These are phyloP conservation scores for Imbricaverruca yamaguchii DNA, from an alignment of 2,888 invertebrate species.

Conservation along the genomic window DNA sequence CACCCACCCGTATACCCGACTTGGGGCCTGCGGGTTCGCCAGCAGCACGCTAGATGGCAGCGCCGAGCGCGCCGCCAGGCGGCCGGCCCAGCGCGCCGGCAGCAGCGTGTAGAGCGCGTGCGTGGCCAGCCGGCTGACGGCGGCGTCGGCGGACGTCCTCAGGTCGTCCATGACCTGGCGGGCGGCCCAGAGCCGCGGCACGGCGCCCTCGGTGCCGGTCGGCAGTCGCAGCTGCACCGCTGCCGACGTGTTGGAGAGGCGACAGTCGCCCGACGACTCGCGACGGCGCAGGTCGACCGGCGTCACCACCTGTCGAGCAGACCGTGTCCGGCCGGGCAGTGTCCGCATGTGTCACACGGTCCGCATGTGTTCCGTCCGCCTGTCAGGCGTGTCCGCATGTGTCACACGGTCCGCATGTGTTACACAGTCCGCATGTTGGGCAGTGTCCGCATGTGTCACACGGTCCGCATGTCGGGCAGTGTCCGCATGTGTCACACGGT, in stretches of 20 bases:
- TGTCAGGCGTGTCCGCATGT: too few relatives aligned
- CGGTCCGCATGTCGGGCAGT: too few relatives aligned
- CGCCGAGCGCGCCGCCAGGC: constrained; percentile 43
- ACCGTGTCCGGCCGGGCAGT: too few relatives aligned
- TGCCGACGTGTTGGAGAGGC: constrained; percentile 41
- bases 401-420: too few relatives aligned
- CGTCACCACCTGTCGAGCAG: constrained; percentile 41
- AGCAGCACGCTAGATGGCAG: constrained; percentile 40
- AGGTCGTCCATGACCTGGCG: constrained; percentile 47
- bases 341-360: too few relatives aligned
- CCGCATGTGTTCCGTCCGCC: too few relatives aligned
- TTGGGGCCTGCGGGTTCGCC: constrained; percentile 25
- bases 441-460: too few relatives aligned
- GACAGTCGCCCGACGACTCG: constrained; percentile 32
- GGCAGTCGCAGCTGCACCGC: constrained; percentile 45
- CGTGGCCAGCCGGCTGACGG: constrained; percentile 41
- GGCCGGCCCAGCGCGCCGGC: constrained; percentile 37
- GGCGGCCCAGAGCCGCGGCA: constrained; percentile 52
- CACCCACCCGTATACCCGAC: constrained; percentile 24
- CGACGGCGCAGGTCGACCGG: constrained; percentile 42
- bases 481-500: too few relatives aligned
- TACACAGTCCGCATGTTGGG: too few relatives aligned
- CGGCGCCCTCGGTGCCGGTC: constrained; percentile 50
- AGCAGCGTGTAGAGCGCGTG: constrained; percentile 42
- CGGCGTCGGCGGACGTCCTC: constrained; percentile 35